phyloP scores from a whole-genome alignment of 1,140 invertebrate genomes.

The Platyura marginata region DNA sequence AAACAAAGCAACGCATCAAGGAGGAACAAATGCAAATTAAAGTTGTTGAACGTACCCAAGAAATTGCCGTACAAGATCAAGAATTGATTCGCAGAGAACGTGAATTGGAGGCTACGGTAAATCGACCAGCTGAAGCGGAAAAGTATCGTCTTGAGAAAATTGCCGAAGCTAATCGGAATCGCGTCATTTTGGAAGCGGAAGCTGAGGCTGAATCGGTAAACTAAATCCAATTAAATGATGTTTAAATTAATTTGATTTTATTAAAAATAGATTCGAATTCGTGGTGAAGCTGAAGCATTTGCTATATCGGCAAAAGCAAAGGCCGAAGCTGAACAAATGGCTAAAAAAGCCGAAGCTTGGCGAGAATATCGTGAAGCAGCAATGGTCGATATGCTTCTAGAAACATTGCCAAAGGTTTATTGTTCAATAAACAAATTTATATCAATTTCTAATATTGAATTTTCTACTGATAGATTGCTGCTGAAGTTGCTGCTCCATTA shows the following conservation, averaged over 20 bases:
- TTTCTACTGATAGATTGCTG: slow-evolving; percentile 53
- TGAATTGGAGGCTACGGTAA: slow-evolving; percentile 77
- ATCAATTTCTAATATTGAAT: background rate
- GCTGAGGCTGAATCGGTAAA: slow-evolving; percentile 81
- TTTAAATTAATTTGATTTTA: background rate
- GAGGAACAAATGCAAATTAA: slow-evolving; percentile 95
- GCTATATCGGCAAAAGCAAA: slow-evolving; percentile 85
- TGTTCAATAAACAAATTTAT: background rate
- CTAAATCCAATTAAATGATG: slow-evolving; percentile 8
- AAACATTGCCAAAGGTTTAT: slow-evolving; percentile 82
- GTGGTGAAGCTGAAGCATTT: slow-evolving; percentile 81
- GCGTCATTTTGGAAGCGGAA: slow-evolving; percentile 79
- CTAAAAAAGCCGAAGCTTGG: slow-evolving; percentile 91
- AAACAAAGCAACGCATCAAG: slow-evolving; percentile 89
- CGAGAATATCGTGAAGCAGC: slow-evolving; percentile 92
- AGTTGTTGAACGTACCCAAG: slow-evolving; percentile 81
- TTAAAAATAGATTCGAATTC: slow-evolving; percentile 25
- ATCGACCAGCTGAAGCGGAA: slow-evolving; percentile 85
- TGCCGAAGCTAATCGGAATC: slow-evolving; percentile 75
- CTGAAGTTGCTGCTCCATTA: slow-evolving; percentile 86
- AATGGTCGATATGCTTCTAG: slow-evolving; percentile 93
- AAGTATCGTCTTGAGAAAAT: slow-evolving; percentile 84
- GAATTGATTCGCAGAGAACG: slow-evolving; percentile 68
- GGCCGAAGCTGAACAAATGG: slow-evolving; percentile 92
- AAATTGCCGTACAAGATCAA: slow-evolving; percentile 80